phyloP scores from a whole-genome alignment of 2,113 vertebrate genomes.

The Hippoglossus stenolepis region DNA sequence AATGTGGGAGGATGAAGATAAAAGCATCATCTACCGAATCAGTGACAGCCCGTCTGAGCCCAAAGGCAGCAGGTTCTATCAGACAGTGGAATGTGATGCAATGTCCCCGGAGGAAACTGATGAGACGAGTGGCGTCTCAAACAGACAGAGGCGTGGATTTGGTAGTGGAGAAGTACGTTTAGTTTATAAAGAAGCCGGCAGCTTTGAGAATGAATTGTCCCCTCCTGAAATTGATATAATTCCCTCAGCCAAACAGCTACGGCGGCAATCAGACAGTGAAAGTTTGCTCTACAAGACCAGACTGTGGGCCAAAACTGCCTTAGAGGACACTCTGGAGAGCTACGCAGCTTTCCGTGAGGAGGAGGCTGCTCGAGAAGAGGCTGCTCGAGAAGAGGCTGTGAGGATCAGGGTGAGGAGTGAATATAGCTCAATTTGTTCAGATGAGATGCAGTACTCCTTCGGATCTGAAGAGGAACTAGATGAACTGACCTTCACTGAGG shows the following conservation, averaged over 20 bases:
- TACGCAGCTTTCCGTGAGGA: slow-evolving; percentile 79
- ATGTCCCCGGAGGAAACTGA: slow-evolving; percentile 76
- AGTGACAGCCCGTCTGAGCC: slow-evolving; percentile 68
- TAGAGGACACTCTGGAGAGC: slow-evolving; percentile 74
- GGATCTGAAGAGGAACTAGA: slow-evolving; percentile 88
- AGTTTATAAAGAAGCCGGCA: slow-evolving; percentile 76
- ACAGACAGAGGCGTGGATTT: slow-evolving; percentile 72
- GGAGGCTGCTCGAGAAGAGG: slow-evolving; percentile 68
- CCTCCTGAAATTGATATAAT: slow-evolving; percentile 81
- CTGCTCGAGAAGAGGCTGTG: slow-evolving; percentile 61
- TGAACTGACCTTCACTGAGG: slow-evolving; percentile 77
- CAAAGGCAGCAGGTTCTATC: slow-evolving; percentile 75
- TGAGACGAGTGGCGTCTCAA: slow-evolving; percentile 77
- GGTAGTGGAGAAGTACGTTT: slow-evolving; percentile 69
- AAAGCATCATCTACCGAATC: slow-evolving; percentile 78
- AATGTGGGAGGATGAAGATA: slow-evolving; percentile 84
- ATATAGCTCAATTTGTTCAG: slow-evolving; percentile 88
- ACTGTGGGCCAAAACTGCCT: slow-evolving; percentile 78
- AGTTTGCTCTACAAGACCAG: slow-evolving; percentile 89
- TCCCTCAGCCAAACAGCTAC: slow-evolving; percentile 70
- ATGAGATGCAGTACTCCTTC: slow-evolving; percentile 86
- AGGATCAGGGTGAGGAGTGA: slow-evolving; percentile 72
- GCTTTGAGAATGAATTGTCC: slow-evolving; percentile 79
- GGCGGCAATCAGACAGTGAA: slow-evolving; percentile 75
- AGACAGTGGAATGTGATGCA: slow-evolving; percentile 77